These are phyloP conservation scores for Deilephila elpenor DNA, from an alignment of 2,888 invertebrate genomes.

Conservation along the genomic window DNA sequence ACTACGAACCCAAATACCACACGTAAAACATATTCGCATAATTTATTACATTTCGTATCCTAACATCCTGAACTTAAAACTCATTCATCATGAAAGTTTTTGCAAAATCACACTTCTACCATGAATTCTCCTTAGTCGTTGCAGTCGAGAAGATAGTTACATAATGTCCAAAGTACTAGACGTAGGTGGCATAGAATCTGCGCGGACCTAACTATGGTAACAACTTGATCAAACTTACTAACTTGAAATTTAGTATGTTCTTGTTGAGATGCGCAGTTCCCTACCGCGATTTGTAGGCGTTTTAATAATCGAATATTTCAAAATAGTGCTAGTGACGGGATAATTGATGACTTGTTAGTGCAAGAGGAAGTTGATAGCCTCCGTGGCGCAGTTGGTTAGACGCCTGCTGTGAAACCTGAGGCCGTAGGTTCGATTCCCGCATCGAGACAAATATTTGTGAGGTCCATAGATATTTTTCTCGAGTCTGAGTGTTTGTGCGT, in stretches of 20 bases:
- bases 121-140: background rate
- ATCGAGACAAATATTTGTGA: too few relatives aligned
- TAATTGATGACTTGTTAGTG: too few relatives aligned
- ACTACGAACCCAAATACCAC: background rate
- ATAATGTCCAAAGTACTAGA: conserved; percentile 25
- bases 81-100: background rate
- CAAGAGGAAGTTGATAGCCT: too few relatives aligned
- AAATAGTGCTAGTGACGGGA: background rate
- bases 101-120: background rate
- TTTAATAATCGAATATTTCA: background rate
- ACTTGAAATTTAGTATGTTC: conserved; percentile 48
- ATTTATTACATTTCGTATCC: too few relatives aligned
- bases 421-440: too few relatives aligned
- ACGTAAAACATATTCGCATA: background rate
- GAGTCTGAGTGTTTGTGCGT: too few relatives aligned
- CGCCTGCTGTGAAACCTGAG: too few relatives aligned
- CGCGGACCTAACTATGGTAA: conserved; percentile 30
- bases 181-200: conserved; percentile 20
- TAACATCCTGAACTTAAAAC: background rate
- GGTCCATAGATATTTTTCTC: too few relatives aligned
- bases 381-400: too few relatives aligned
- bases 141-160: conserved; percentile 15
- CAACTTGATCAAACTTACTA: conserved; percentile 43
- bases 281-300: conserved; percentile 41
- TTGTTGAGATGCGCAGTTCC: conserved; percentile 38